Percentiles rank a stretch among this genome's conserved stretches.
Conservation (phyloP, 2,797 vertebrate species). For the Sebastes taczanowskii region DNA sequence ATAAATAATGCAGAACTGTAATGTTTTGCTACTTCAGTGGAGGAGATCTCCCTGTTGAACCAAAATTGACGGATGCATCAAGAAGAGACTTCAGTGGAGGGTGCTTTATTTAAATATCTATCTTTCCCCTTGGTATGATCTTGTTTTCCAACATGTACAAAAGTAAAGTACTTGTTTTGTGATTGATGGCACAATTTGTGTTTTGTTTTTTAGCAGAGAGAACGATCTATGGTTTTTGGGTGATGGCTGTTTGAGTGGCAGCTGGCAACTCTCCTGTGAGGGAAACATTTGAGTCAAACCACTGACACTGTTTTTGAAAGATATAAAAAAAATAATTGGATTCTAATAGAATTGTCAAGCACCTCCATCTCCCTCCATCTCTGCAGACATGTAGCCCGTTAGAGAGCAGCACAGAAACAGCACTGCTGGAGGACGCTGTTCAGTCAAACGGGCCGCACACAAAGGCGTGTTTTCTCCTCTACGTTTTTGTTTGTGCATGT, state of each 20-base stretch:
- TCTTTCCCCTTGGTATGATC: no score
- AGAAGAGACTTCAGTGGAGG: neutral
- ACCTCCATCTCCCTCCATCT: neutral
- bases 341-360: conserved; percentile 4
- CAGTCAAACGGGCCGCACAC: neutral
- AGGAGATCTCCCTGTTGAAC: neutral
- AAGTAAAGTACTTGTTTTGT: neutral
- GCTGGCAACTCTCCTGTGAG: neutral
- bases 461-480: neutral
- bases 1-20: neutral
- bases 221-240: neutral
- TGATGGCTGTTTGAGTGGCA: neutral
- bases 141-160: neutral
- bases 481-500: neutral
- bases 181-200: neutral
- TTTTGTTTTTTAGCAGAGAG: neutral
- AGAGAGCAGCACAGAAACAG: neutral
- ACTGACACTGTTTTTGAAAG: conserved; percentile 9
- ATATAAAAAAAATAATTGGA: conserved; percentile 42
- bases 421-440: neutral
- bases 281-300: neutral
- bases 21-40: neutral
- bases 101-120: neutral
- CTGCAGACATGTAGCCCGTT: neutral
- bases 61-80: neutral